A percentile compares a stretch with the other conserved stretches of the same genome.
phyloP scores from a whole-genome alignment of 2,113 vertebrate genomes.

The Tragulus kanchil region DNA sequence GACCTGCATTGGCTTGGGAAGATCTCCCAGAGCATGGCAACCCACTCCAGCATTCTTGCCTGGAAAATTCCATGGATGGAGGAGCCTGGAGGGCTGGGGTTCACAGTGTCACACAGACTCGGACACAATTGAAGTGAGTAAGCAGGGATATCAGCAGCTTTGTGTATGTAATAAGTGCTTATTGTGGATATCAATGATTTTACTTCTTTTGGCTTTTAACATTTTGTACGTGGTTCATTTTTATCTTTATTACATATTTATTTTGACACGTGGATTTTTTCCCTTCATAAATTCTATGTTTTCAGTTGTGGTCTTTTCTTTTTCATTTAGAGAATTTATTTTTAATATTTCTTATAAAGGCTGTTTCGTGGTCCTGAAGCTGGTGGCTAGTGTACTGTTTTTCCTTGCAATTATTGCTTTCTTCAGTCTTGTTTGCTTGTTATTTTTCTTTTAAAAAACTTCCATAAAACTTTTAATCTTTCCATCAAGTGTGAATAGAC shows the following conservation, averaged over 20 bases:
- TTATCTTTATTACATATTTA: not conserved
- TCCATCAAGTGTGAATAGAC: not conserved
- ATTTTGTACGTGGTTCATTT: not conserved
- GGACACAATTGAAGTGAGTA: no score
- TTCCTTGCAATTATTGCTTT: not conserved
- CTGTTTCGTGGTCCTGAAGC: not conserved
- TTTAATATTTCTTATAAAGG: not conserved
- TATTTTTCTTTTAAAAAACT: not conserved
- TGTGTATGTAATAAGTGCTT: no score
- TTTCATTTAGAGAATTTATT: not conserved
- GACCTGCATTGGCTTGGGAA: no score
- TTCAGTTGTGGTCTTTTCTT: not conserved
- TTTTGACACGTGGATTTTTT: not conserved
- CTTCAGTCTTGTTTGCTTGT: not conserved
- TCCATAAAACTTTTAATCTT: not conserved
- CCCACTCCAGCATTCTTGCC: no score
- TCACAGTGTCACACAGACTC: no score
- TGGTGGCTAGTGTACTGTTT: not conserved
- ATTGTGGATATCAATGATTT: not conserved
- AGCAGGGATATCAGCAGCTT: no score
- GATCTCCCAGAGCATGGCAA: no score
- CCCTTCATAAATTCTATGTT: not conserved
- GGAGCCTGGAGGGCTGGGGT: no score
- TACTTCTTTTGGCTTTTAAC: not conserved
- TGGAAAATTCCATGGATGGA: no score